Evolutionary conservation across 1,140 invertebrate species (phyloP), one percentile per base, ranked within the genome.

Genomic region (Pinna nobilis): DNA sequence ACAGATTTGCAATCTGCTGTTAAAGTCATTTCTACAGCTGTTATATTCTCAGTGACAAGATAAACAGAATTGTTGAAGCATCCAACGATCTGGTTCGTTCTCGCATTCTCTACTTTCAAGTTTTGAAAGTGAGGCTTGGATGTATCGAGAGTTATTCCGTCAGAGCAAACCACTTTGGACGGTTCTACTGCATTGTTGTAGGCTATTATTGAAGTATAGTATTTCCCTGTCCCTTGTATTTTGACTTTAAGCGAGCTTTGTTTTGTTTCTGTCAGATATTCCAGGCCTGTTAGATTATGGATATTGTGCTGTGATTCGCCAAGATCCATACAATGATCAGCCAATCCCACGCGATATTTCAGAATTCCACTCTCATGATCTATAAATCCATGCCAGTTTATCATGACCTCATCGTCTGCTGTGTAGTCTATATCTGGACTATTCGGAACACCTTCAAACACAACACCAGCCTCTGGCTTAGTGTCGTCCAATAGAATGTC

Each of bases 281-380:
- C 30, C 25, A 25, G 30, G 4, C 50, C 20, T 51, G 50, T 20
- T 11, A 28, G 55, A 23, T 20, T 15, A 50, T 37, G 57, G 39
- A n/a, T 44, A 66, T 25, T 25, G 13, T 59, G 55, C 55, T 33
- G 23, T 59, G 37, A 59, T 9, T 61, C n/a, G 63, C 71, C 33
- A 79, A 47, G 6, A 25, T 71, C 55, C 28, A 79, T 7, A 60
- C 80, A 81, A 4, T 32, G 47, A 11, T 55, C 7, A 33, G 35
- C 41, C 32, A 81, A 20, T 18, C 57, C 71, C 32, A 81, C 68
- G 3, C 60, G 59, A 49, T 83, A 83, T 6, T 67, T n/a, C 11
- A 41, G 49, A 13, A 83, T 74, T 6, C 76, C 78, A 66, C 79
- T 81, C 51, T 83, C 82, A 30, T 73, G 78, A 53, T 83, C 82